These are phyloP conservation scores for Anthonomus grandis DNA, from an alignment of 1,140 invertebrate species.

Conservation along the genomic window DNA sequence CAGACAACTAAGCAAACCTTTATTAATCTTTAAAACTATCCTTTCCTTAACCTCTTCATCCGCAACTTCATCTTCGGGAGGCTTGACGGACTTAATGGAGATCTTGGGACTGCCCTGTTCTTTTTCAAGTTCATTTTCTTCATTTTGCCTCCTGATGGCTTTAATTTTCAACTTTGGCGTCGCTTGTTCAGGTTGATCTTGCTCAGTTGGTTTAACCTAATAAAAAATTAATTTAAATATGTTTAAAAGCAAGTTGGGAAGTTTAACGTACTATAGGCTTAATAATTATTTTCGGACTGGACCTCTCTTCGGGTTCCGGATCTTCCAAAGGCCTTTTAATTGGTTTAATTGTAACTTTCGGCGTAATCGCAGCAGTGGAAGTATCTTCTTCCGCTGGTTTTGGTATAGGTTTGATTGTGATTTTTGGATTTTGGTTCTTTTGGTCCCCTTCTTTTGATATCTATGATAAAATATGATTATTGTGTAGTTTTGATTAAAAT, in stretches of 20 bases:
- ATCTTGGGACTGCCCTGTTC: constrained; percentile 41
- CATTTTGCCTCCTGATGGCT: constrained; percentile 25
- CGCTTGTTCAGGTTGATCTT: constrained; percentile 8
- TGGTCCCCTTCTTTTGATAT: constrained; percentile 29
- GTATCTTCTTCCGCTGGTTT: constrained; percentile 35
- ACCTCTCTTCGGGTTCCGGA: constrained; percentile 19
- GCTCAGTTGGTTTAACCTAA: constrained; percentile 15
- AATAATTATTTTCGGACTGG: constrained; percentile 46
- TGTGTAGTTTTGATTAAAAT: no score
- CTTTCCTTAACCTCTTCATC: constrained; percentile 43
- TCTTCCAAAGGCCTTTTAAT: constrained; percentile 30
- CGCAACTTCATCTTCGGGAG: constrained; percentile 27
- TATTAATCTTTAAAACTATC: constrained; percentile 47
- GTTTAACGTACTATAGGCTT: constrained; percentile 37
- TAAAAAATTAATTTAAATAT: background rate
- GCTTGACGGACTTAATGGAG: constrained; percentile 45
- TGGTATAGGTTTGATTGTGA: constrained; percentile 43
- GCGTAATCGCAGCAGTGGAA: constrained; percentile 23
- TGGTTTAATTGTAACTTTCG: constrained; percentile 24
- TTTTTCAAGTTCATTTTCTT: constrained; percentile 21
- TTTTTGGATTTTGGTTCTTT: constrained; percentile 35
- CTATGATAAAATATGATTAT: constrained; percentile 36
- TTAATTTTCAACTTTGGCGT: constrained; percentile 17
- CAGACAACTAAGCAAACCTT: constrained; percentile 14
- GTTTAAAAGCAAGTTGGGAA: background rate